Conservation (phyloP, 2,888 invertebrate genomes). For the Junonia oenone region DNA sequence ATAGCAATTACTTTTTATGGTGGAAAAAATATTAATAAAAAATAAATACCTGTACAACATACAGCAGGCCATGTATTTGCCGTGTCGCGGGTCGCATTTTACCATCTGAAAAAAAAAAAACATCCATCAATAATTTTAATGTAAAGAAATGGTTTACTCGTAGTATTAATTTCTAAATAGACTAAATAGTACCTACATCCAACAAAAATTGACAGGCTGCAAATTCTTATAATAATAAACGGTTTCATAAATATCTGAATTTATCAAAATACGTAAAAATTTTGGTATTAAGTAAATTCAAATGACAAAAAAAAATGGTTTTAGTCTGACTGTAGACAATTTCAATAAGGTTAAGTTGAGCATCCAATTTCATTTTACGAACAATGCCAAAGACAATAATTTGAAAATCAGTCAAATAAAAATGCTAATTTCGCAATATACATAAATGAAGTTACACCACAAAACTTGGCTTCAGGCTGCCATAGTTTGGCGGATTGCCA, state of each 20-base stretch:
- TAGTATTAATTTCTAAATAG: too few species aligned
- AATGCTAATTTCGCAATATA: not conserved
- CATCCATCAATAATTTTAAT: too few species aligned
- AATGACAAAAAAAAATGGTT: not conserved
- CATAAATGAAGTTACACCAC: not conserved
- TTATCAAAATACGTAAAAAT: too few species aligned
- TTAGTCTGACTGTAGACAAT: not conserved
- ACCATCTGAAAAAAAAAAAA: too few species aligned
- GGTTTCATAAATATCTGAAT: too few species aligned
- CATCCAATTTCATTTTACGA: not conserved
- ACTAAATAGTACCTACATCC: too few species aligned
- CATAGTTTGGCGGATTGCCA: slow-evolving; percentile 4
- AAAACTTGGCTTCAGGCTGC: not conserved
- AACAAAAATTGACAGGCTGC: too few species aligned
- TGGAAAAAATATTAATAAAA: too few species aligned
- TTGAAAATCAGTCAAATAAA: not conserved
- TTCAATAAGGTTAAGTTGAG: not conserved
- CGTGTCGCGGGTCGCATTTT: slow-evolving; percentile 93
- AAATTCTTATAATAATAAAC: too few species aligned
- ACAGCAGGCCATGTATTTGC: slow-evolving; percentile 96
- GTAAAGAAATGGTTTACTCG: too few species aligned
- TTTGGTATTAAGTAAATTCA: not conserved
- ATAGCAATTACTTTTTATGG: too few species aligned
- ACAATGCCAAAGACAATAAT: not conserved
- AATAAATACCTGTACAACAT: slow-evolving; percentile 95